Evolutionary conservation across 2,888 invertebrate genomes (phyloP), one percentile per base, ranked within the genome.

Genomic region (Zhengitettix transpicula): DNA sequence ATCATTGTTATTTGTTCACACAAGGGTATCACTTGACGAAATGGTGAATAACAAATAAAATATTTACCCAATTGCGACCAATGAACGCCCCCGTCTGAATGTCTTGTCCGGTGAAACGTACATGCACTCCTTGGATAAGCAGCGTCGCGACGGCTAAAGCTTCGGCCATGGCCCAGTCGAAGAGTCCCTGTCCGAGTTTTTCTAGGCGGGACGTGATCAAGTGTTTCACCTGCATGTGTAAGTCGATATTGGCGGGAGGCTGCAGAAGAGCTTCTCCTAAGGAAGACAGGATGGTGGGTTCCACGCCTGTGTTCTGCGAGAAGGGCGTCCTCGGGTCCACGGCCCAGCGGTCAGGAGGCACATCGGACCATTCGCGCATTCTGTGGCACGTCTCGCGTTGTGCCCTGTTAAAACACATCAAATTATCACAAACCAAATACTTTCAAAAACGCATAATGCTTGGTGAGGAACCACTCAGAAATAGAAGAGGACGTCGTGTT

Each of bases 111-210:
- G 80, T 78, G 42, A 90, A 75, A 52, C 89, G 76, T 9, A 92
- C 84, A 70, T 87, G 87, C 62, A 84, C 77, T 41, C 82, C 82
- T 66, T 89, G 88, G 64, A 85, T 82, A 52, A 91, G 73, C 54
- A 92, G 72, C 14, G 87, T 82, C 7, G 85, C 86, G 68, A 84
- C 83, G 0, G 89, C 89, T 63, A 91, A 72, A 0, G 85, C 84
- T 70, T 91, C 91, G 1, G 83, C 89, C 72, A 89, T 77, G 3
- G 88, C 84, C 90, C 90, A 92, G 71, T 91, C 89, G 0, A 83
- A 79, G 16, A 17, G 55, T 28, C 55, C 28, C 5, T 40, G 40
- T 58, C 80, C 74, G 16, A 77, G 73, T 75, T 84, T 74, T 56
- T 80, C 77, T 65, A 72, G 70, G 40, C 83, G 74, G 41, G 72